phyloP scores from a whole-genome alignment of 2,888 invertebrate species.

The Amphipoea lucens region DNA sequence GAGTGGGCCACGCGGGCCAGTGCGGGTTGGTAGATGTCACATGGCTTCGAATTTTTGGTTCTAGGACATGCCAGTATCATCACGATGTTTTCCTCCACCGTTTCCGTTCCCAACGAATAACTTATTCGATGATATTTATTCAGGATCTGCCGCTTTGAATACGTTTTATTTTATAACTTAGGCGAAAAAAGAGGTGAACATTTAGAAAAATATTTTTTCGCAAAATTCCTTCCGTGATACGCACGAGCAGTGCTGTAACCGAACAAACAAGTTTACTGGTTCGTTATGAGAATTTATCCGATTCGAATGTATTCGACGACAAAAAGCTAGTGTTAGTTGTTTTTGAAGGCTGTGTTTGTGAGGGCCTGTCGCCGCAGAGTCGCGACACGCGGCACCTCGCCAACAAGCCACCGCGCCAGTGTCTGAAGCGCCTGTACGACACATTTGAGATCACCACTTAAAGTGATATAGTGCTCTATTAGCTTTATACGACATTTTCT shows the following conservation, averaged over 20 bases:
- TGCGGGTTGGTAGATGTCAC: not conserved
- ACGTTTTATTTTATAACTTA: slow-evolving; percentile 24
- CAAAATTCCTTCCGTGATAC: slow-evolving; percentile 26
- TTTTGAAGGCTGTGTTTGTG: slow-evolving; percentile 71
- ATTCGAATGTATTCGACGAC: slow-evolving; percentile 59
- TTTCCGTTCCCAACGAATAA: slow-evolving; percentile 28
- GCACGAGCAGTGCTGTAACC: slow-evolving; percentile 16
- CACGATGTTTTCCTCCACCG: not conserved
- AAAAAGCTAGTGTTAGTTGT: slow-evolving; percentile 75
- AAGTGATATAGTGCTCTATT: slow-evolving; percentile 24
- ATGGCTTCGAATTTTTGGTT: not conserved
- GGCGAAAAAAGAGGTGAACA: slow-evolving; percentile 7
- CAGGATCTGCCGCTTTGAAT: slow-evolving; percentile 22
- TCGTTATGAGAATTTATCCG: slow-evolving; percentile 40
- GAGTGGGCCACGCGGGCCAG: not conserved
- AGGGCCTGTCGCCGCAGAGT: slow-evolving; percentile 71
- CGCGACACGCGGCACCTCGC: slow-evolving; percentile 84
- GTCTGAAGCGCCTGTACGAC: slow-evolving; percentile 39
- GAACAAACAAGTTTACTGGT: slow-evolving; percentile 57
- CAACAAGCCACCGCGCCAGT: slow-evolving; percentile 70
- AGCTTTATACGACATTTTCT: not conserved
- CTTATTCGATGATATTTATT: slow-evolving; percentile 45
- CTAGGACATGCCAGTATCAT: not conserved
- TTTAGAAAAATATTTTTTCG: slow-evolving; percentile 25
- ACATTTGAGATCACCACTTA: slow-evolving; percentile 54